A percentile compares a stretch with the other conserved stretches of the same genome.
Evolutionary conservation across 2,888 invertebrate species (phyloP).

Genomic region (Drosophila kambysellisi): DNA sequence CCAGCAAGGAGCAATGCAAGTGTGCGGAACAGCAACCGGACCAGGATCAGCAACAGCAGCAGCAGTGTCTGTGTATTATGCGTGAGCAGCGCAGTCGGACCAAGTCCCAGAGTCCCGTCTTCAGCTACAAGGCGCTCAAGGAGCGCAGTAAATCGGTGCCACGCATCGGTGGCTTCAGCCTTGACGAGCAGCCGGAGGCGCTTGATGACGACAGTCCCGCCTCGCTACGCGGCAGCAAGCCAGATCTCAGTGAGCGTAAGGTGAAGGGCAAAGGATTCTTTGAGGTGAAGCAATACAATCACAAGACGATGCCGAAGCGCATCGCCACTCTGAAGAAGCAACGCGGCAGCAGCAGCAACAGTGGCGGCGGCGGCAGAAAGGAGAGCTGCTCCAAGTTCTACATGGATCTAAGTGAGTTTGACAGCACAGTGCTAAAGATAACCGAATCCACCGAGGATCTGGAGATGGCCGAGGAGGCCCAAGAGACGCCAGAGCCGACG

Average conservation of each 20-base stretch:
- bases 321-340: constrained; percentile 90
- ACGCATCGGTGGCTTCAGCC: constrained; percentile 75
- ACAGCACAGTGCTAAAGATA: constrained; percentile 86
- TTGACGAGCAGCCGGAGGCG: constrained; percentile 69
- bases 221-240: constrained; percentile 68
- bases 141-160: constrained; percentile 85
- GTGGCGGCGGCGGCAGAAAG: constrained; percentile 86
- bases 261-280: constrained; percentile 83
- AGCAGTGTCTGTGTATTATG: constrained; percentile 64
- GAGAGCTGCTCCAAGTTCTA: constrained; percentile 89
- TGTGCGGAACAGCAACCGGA: constrained; percentile 36
- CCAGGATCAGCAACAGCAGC: constrained; percentile 22
- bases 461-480: constrained; percentile 66
- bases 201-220: constrained; percentile 67
- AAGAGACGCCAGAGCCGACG: constrained; percentile 23
- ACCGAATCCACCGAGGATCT: constrained; percentile 89
- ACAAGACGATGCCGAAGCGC: constrained; percentile 90
- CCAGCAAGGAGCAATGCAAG: constrained; percentile 54
- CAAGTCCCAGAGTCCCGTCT: constrained; percentile 70
- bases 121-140: constrained; percentile 77
- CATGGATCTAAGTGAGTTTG: constrained; percentile 88
- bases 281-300: constrained; percentile 88
- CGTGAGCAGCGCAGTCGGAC: constrained; percentile 61
- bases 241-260: constrained; percentile 75
- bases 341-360: constrained; percentile 87